phyloP scores from a whole-genome alignment of 2,113 vertebrate genomes.

The Anguilla japonica region DNA sequence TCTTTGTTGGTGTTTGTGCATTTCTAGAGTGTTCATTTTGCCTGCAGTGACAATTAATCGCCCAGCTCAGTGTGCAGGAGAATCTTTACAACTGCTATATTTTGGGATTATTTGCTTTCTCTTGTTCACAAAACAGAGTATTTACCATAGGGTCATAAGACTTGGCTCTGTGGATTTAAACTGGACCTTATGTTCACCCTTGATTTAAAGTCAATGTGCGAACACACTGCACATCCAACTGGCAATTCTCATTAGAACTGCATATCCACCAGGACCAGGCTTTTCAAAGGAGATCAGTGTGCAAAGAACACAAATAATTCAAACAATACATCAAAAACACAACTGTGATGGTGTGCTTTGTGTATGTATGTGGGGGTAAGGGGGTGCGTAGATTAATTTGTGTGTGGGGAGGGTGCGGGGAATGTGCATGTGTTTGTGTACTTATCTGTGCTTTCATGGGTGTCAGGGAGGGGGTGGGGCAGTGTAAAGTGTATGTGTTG shows the following conservation, averaged over 20 bases:
- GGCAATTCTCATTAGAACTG: neutral
- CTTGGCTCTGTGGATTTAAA: neutral
- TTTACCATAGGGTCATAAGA: neutral
- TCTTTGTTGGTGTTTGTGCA: neutral
- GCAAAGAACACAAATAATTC: neutral
- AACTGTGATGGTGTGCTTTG: neutral
- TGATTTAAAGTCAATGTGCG: neutral
- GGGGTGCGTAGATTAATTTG: neutral
- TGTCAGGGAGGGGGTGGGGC: neutral
- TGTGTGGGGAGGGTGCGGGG: neutral
- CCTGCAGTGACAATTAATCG: neutral
- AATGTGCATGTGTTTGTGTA: neutral
- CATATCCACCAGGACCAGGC: neutral
- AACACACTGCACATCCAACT: neutral
- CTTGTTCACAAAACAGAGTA: neutral
- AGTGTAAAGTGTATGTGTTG: conserved; percentile 1
- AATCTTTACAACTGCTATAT: neutral
- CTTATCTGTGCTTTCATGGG: neutral
- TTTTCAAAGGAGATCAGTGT: neutral
- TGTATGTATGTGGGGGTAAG: neutral
- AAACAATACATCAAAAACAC: neutral
- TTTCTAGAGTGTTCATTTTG: neutral
- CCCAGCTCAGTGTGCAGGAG: neutral
- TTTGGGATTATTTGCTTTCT: neutral
- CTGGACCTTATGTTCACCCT: neutral